phyloP scores from a whole-genome alignment of 2,113 vertebrate species.

The Petrocephalus zakoni region DNA sequence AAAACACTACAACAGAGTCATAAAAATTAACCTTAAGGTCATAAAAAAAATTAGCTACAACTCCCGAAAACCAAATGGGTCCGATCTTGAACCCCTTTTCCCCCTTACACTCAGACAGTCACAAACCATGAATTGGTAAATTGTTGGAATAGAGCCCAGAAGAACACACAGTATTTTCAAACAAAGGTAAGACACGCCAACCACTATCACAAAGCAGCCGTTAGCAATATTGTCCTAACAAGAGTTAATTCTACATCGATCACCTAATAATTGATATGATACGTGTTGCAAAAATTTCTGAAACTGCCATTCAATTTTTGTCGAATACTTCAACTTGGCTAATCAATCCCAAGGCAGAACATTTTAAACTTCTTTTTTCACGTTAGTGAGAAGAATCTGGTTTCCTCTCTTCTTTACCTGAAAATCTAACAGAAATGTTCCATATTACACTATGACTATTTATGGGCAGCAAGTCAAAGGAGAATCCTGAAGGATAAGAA shows the following conservation, averaged over 20 bases:
- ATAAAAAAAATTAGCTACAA: conserved; percentile 46
- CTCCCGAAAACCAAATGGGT: conserved; percentile 18
- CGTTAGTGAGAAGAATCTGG: not conserved
- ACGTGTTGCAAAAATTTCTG: not conserved
- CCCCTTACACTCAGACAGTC: not conserved
- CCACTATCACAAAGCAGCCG: not conserved
- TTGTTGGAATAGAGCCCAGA: conserved; percentile 5
- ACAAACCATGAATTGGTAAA: conserved; percentile 16
- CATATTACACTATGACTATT: not conserved
- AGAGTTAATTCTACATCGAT: not conserved
- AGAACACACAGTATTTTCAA: not conserved
- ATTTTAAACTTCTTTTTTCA: not conserved
- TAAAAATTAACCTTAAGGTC: conserved; percentile 26
- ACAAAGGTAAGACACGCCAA: not conserved
- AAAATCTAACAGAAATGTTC: not conserved
- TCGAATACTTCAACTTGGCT: not conserved
- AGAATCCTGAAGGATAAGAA: not conserved
- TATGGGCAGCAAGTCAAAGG: not conserved
- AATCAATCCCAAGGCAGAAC: not conserved
- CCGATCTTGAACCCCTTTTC: not conserved
- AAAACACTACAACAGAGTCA: conserved; percentile 30
- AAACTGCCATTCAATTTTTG: not conserved
- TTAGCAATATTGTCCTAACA: not conserved
- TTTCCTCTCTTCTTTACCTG: not conserved
- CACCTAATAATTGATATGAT: not conserved